Evolutionary conservation across 2,113 vertebrate genomes (phyloP).

Genomic region (Proteles cristata): DNA sequence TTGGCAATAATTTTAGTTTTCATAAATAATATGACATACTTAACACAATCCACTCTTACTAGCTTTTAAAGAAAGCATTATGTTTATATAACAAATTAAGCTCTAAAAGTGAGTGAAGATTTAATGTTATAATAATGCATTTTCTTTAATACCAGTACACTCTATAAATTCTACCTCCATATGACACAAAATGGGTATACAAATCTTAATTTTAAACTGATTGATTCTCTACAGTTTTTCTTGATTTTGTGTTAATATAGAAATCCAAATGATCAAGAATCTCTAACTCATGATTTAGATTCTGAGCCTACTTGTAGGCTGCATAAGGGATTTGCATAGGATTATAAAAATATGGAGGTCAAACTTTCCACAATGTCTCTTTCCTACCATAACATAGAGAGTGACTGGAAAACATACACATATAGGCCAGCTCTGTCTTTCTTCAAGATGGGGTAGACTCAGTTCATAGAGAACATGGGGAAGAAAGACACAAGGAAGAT

Average conservation of each 20-base stretch:
- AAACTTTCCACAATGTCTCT: background rate
- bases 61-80: background rate
- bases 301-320: background rate
- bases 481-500: background rate
- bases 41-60: background rate
- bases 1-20: background rate
- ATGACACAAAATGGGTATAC: background rate
- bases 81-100: background rate
- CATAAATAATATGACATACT: constrained; percentile 35
- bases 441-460: background rate
- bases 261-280: background rate
- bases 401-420: background rate
- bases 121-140: background rate
- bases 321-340: background rate
- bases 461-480: background rate
- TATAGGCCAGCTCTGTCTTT: background rate
- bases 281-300: constrained; percentile 27
- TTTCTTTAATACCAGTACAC: background rate
- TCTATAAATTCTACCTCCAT: background rate
- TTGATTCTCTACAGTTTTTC: background rate
- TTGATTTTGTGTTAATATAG: background rate
- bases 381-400: background rate
- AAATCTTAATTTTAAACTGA: constrained; percentile 45
- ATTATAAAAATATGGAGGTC: background rate
- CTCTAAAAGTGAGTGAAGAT: background rate